A percentile compares a stretch with the other conserved stretches of the same genome.
Conservation (phyloP, 2,113 vertebrate genomes). For the Brachyistius frenatus region DNA sequence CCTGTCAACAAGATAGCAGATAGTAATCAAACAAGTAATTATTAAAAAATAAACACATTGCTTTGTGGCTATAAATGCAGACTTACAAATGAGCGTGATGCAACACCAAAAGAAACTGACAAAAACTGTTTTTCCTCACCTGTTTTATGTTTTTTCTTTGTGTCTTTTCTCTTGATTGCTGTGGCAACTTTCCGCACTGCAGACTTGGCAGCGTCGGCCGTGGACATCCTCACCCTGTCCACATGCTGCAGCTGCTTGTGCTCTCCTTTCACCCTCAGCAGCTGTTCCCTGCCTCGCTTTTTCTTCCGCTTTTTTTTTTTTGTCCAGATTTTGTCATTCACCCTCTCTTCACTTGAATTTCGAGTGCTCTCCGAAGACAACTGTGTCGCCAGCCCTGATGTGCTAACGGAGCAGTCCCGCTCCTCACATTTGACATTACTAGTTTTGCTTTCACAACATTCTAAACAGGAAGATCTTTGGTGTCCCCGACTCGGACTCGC, state of each 20-base stretch:
- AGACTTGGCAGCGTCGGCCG: conserved; percentile 86
- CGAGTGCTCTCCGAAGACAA: conserved; percentile 55
- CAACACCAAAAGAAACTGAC: not conserved
- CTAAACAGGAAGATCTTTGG: conserved; percentile 56
- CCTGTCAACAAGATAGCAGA: conserved; percentile 79
- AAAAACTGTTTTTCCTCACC: conserved; percentile 80
- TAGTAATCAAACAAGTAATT: not conserved
- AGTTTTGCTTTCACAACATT: conserved; percentile 50
- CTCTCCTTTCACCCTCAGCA: conserved; percentile 64
- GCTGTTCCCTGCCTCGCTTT: conserved; percentile 87
- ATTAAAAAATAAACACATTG: not conserved
- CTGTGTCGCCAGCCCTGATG: conserved; percentile 7
- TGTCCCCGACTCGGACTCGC: conserved; percentile 40
- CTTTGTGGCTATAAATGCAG: too few relatives aligned
- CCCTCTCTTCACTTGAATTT: conserved; percentile 73
- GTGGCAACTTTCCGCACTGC: conserved; percentile 84
- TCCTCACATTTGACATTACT: conserved; percentile 32
- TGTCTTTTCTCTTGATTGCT: conserved; percentile 89
- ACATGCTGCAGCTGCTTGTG: conserved; percentile 83
- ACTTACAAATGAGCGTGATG: not conserved
- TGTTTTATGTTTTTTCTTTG: conserved; percentile 91
- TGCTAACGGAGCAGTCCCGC: conserved; percentile 28
- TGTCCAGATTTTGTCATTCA: conserved; percentile 80
- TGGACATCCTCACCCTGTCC: conserved; percentile 82
- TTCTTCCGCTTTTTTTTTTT: conserved; percentile 94